Evolutionary conservation across 2,888 invertebrate genomes (phyloP).

Genomic region (Yponomeuta plumbellus): DNA sequence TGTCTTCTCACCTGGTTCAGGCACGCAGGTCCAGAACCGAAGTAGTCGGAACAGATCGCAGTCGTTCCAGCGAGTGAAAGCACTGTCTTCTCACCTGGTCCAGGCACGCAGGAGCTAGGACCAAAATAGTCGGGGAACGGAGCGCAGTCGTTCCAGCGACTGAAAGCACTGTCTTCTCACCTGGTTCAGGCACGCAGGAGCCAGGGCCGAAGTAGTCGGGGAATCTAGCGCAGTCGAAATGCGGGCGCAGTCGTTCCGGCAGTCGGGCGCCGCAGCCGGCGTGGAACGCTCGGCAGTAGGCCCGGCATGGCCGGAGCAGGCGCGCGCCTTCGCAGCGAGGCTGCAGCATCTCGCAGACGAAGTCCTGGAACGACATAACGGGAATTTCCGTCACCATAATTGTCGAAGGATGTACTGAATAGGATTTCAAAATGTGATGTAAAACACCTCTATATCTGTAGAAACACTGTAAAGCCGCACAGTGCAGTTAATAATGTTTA

Average conservation of each 20-base stretch:
- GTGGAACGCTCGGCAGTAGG: slow-evolving; percentile 91
- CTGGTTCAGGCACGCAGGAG: slow-evolving; percentile 86
- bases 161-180: too few relatives aligned
- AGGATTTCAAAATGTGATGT: too few relatives aligned
- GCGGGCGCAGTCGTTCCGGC: slow-evolving; percentile 81
- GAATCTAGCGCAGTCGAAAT: slow-evolving; percentile 86
- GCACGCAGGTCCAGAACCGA: slow-evolving; percentile 84
- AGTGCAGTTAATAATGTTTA: too few relatives aligned
- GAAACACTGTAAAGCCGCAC: too few relatives aligned
- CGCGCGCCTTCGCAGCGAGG: slow-evolving; percentile 82
- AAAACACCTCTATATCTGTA: too few relatives aligned
- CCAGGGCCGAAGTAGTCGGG: slow-evolving; percentile 86
- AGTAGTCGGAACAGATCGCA: slow-evolving; percentile 83
- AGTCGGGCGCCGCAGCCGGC: slow-evolving; percentile 87
- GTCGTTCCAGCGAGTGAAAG: slow-evolving; percentile 31
- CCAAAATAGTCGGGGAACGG: slow-evolving; percentile 88
- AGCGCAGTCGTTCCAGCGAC: slow-evolving; percentile 87
- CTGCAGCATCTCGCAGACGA: slow-evolving; percentile 90
- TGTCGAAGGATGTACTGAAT: too few relatives aligned
- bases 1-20: slow-evolving; percentile 90
- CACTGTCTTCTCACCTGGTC: slow-evolving; percentile 78
- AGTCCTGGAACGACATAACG: slow-evolving; percentile 72
- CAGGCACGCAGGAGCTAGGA: slow-evolving; percentile 83
- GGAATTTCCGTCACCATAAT: background rate
- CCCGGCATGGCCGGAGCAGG: slow-evolving; percentile 84